Conservation (phyloP, 1,140 invertebrate species). For the Lordiphosa stackelbergi region DNA sequence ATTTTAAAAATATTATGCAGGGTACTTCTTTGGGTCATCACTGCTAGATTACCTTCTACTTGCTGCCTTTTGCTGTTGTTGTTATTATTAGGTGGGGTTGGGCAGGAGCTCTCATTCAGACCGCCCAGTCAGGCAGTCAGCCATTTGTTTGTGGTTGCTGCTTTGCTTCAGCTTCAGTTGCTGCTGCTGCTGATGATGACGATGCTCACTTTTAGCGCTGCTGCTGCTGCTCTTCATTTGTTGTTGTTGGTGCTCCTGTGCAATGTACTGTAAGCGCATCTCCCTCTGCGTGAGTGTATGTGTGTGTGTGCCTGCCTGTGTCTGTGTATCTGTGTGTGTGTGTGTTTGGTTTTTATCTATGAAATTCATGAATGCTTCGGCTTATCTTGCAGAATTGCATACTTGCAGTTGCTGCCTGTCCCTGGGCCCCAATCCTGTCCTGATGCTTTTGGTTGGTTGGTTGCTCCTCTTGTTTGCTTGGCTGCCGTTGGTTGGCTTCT, state of each 20-base stretch:
- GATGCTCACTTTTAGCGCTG: slow-evolving; percentile 54
- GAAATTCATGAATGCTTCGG: slow-evolving; percentile 75
- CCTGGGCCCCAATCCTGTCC: slow-evolving; percentile 4
- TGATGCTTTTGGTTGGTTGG: slow-evolving; percentile 14
- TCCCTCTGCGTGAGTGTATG: slow-evolving; percentile 33
- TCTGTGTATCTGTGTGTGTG: slow-evolving; percentile 15
- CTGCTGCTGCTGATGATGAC: slow-evolving; percentile 31
- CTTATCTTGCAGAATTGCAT: slow-evolving; percentile 74
- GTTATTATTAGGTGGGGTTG: background rate
- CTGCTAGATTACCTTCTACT: slow-evolving; percentile 16
- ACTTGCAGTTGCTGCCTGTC: slow-evolving; percentile 50
- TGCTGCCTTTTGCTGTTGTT: slow-evolving; percentile 4
- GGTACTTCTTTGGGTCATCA: slow-evolving; percentile 9
- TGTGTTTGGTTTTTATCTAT: slow-evolving; percentile 66
- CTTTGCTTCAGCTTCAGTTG: slow-evolving; percentile 12
- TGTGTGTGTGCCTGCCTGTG: slow-evolving; percentile 22
- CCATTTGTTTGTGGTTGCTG: slow-evolving; percentile 15
- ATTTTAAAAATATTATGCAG: too few relatives aligned
- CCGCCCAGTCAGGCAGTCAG: slow-evolving; percentile 26
- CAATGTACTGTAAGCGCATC: slow-evolving; percentile 74
- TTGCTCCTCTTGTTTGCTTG: slow-evolving; percentile 26
- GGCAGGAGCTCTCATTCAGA: background rate
- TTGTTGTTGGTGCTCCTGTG: slow-evolving; percentile 52
- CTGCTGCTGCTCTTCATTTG: slow-evolving; percentile 50
- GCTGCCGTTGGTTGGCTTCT: slow-evolving; percentile 55